phyloP scores from a whole-genome alignment of 2,797 vertebrate species.

The Acipenser oxyrinchus region DNA sequence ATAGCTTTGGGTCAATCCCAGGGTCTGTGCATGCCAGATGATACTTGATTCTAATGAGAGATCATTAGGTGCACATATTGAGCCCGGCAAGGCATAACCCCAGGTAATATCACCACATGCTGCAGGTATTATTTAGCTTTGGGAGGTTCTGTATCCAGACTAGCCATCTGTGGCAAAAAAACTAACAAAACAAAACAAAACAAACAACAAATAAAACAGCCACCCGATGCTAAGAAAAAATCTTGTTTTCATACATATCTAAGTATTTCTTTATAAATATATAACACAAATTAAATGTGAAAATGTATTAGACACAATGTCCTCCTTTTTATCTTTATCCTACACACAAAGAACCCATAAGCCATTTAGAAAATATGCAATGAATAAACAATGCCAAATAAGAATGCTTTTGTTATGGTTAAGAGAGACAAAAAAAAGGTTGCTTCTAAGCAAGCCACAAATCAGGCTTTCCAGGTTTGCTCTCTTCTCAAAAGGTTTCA shows the following conservation, averaged over 20 bases:
- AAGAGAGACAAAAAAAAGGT: constrained; percentile 8
- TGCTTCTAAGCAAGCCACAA: constrained; percentile 11
- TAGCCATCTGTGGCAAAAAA: neutral
- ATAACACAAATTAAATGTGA: too few relatives aligned
- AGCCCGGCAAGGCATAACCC: neutral
- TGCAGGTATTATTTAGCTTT: neutral
- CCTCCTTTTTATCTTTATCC: too few relatives aligned
- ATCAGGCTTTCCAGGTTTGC: constrained; percentile 6
- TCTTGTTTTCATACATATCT: too few relatives aligned
- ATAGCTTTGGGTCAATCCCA: neutral
- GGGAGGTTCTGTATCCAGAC: neutral
- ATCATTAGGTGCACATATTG: neutral
- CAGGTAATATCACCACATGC: neutral
- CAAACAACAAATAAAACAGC: too few relatives aligned
- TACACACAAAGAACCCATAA: too few relatives aligned
- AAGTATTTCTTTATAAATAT: too few relatives aligned
- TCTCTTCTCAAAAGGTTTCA: constrained; percentile 6
- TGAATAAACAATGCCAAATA: too few relatives aligned
- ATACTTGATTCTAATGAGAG: neutral
- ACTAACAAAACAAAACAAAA: too few relatives aligned
- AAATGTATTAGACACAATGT: too few relatives aligned
- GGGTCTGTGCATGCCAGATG: constrained; percentile 9
- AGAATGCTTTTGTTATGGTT: constrained; percentile 6
- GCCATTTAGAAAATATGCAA: too few relatives aligned
- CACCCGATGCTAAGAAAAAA: too few relatives aligned